A percentile compares a stretch with the other conserved stretches of the same genome.
Evolutionary conservation across 2,888 invertebrate genomes (phyloP).

Genomic region (Yponomeuta malinellus): DNA sequence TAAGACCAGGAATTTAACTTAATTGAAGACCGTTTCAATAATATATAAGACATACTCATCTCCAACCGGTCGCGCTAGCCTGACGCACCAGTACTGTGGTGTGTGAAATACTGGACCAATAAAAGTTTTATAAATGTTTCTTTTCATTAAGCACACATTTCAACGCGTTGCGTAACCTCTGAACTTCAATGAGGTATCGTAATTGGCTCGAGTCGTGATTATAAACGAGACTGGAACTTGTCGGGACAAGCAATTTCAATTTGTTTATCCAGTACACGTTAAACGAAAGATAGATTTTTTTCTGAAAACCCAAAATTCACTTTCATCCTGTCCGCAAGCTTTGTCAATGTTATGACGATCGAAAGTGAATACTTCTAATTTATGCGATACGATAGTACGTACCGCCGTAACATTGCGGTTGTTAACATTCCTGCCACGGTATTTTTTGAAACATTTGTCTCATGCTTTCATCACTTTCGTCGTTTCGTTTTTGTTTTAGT

Average conservation of each 20-base stretch:
- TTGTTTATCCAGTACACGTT: no score
- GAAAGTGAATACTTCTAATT: not conserved
- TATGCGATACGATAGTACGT: not conserved
- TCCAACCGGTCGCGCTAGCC: not conserved
- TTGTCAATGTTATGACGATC: not conserved
- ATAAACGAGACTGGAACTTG: not conserved
- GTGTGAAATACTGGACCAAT: constrained; percentile 7
- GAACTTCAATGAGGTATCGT: not conserved
- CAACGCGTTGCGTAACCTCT: not conserved
- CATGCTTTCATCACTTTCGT: not conserved
- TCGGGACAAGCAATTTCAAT: not conserved
- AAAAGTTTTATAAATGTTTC: not conserved
- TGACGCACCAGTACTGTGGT: not conserved
- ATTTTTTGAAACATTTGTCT: not conserved
- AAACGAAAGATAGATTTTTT: no score
- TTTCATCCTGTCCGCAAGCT: not conserved
- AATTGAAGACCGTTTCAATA: not conserved
- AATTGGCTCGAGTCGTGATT: not conserved
- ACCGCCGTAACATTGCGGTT: not conserved
- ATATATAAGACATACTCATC: constrained; percentile 4
- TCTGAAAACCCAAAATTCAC: no score
- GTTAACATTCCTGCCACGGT: not conserved
- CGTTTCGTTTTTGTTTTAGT: not conserved
- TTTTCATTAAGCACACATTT: not conserved
- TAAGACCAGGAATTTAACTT: not conserved